Evolutionary conservation across 64 coral and sea anemone species (phyloP).

Genomic region (Montipora foliosa): DNA sequence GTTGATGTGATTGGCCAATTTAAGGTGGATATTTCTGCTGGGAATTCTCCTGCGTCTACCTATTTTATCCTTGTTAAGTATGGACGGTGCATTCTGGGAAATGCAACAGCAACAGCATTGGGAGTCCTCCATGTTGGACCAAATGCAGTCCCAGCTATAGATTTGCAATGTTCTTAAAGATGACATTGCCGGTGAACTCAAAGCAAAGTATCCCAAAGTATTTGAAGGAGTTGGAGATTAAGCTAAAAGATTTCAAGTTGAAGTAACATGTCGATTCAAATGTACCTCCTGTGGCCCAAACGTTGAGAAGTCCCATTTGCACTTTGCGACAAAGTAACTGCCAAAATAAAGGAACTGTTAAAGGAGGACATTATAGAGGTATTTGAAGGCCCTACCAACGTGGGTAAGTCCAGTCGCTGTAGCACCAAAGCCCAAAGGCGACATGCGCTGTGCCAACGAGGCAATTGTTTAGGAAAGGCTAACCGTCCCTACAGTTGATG

Average conservation of each 20-base stretch:
- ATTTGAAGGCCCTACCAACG: not conserved
- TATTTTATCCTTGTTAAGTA: not conserved
- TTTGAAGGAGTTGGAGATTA: not conserved
- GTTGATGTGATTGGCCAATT: constrained; percentile 13
- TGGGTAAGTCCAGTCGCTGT: not conserved
- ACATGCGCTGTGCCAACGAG: not conserved
- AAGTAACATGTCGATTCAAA: not conserved
- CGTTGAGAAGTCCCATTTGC: not conserved
- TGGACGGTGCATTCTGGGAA: not conserved
- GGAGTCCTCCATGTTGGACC: not conserved
- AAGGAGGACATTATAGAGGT: not conserved
- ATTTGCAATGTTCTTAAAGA: not conserved
- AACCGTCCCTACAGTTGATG: not conserved
- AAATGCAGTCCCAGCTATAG: not conserved
- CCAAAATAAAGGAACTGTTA: not conserved
- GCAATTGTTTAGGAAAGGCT: not conserved
- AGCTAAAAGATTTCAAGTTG: not conserved
- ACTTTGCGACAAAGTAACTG: not conserved
- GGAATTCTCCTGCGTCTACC: not conserved
- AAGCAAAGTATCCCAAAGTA: not conserved
- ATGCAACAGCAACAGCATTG: not conserved
- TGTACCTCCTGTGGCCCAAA: not conserved
- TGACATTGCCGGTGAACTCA: not conserved
- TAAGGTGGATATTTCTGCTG: not conserved
- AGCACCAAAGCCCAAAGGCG: not conserved